A percentile compares a stretch with the other conserved stretches of the same genome.
Evolutionary conservation across 2,888 invertebrate species (phyloP).

Genomic region (Xiphydria camelus): DNA sequence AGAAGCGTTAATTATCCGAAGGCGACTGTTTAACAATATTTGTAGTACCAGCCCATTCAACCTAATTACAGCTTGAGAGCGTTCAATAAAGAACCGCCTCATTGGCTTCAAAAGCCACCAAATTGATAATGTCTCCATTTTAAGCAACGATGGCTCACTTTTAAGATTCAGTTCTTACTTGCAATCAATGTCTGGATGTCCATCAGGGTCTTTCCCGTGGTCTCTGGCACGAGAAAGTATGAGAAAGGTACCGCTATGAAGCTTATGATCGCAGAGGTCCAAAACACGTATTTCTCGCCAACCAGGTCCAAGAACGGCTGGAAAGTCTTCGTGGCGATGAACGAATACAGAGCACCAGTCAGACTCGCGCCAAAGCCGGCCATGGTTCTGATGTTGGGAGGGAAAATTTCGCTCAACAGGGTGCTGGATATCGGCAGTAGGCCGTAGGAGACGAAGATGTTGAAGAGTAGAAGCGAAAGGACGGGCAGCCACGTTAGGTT

Average conservation of each 20-base stretch:
- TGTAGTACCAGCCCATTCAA: no score
- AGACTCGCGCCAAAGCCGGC: constrained; percentile 39
- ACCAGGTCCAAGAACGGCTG: constrained; percentile 42
- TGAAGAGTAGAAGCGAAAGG: constrained; percentile 21
- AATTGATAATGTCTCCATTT: no score
- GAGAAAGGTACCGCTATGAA: constrained; percentile 33
- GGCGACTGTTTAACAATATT: no score
- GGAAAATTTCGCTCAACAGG: constrained; percentile 47
- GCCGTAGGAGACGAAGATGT: constrained; percentile 39
- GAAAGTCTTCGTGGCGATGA: constrained; percentile 38
- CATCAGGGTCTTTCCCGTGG: constrained; percentile 44
- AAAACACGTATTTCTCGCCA: constrained; percentile 46
- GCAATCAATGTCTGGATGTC: constrained; percentile 44
- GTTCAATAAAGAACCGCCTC: no score
- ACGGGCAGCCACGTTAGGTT: constrained; percentile 43
- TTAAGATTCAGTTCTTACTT: no score
- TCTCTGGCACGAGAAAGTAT: constrained; percentile 43
- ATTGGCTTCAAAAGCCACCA: no score
- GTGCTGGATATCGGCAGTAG: constrained; percentile 43
- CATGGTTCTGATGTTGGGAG: constrained; percentile 45
- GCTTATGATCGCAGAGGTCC: constrained; percentile 38
- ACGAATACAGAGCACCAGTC: constrained; percentile 36
- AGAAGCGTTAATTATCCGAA: no score
- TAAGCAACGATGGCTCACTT: no score
- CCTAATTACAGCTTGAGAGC: no score